Evolutionary conservation across 1,140 invertebrate species (phyloP).

Genomic region (Anoplophora glabripennis): DNA sequence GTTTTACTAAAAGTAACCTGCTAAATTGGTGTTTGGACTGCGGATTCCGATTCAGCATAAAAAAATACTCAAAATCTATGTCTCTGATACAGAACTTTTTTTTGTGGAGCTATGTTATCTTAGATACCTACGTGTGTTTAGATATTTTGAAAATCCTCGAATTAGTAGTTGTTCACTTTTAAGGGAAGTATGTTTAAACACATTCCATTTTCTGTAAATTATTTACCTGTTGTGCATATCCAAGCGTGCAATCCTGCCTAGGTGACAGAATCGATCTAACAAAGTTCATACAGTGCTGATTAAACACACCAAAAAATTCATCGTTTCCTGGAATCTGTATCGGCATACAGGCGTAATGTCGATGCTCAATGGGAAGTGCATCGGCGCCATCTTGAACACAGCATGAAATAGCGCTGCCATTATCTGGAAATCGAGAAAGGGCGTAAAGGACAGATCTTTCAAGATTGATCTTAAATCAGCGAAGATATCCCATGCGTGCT

Average conservation of each 20-base stretch:
- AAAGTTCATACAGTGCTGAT: slow-evolving; percentile 66
- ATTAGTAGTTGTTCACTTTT: too few relatives aligned
- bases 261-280: slow-evolving; percentile 64
- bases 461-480: background rate
- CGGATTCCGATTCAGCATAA: too few relatives aligned
- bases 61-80: too few relatives aligned
- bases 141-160: too few relatives aligned
- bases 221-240: slow-evolving; percentile 65
- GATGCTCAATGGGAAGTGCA: slow-evolving; percentile 50
- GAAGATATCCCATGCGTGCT: too few relatives aligned
- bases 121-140: too few relatives aligned
- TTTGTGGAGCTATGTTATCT: too few relatives aligned
- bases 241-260: slow-evolving; percentile 61
- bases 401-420: slow-evolving; percentile 60
- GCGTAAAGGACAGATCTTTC: background rate
- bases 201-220: background rate
- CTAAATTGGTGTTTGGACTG: too few relatives aligned
- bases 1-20: too few relatives aligned
- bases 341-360: slow-evolving; percentile 69
- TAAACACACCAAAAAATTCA: slow-evolving; percentile 60
- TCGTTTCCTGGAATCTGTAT: slow-evolving; percentile 67
- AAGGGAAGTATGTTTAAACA: too few relatives aligned
- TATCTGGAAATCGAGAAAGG: slow-evolving; percentile 45
- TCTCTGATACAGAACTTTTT: too few relatives aligned
- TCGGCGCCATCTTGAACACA: slow-evolving; percentile 53